These are phyloP conservation scores for Tenthredo distinguenda DNA, from an alignment of 2,888 invertebrate genomes.

Conservation along the genomic window DNA sequence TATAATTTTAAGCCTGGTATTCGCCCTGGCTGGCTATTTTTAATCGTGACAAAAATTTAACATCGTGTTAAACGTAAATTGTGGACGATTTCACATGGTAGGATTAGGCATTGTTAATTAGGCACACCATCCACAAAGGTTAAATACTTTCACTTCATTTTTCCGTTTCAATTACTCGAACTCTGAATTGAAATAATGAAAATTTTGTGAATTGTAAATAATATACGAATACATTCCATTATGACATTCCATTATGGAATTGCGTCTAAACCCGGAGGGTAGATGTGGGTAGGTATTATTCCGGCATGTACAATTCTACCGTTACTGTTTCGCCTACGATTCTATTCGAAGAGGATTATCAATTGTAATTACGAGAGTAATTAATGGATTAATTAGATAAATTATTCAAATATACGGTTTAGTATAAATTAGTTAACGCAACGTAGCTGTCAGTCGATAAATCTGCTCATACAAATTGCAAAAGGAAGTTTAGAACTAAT, in stretches of 20 bases:
- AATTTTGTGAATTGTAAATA: background rate
- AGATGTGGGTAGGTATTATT: constrained; percentile 2
- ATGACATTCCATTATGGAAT: background rate
- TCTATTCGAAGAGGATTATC: constrained; percentile 32
- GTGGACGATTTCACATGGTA: background rate
- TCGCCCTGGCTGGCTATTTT: background rate
- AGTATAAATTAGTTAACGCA: background rate
- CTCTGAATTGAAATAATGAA: background rate
- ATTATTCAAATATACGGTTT: constrained; percentile 3
- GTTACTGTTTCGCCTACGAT: constrained; percentile 14
- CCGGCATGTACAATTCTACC: background rate
- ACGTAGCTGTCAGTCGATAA: background rate
- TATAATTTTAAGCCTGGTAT: background rate
- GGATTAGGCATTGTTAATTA: background rate
- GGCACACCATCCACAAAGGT: background rate
- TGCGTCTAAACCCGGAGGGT: background rate
- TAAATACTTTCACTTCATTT: background rate
- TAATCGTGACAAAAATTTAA: background rate
- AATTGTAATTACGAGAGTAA: constrained; percentile 14
- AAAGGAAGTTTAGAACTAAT: background rate
- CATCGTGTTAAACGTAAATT: background rate
- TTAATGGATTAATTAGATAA: constrained; percentile 24
- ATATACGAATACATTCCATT: background rate
- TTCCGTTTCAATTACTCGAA: background rate
- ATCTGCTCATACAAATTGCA: background rate